Base-by-base conservation (phyloP, 2,888 invertebrate species). In the Spilarctia lutea region DNA sequence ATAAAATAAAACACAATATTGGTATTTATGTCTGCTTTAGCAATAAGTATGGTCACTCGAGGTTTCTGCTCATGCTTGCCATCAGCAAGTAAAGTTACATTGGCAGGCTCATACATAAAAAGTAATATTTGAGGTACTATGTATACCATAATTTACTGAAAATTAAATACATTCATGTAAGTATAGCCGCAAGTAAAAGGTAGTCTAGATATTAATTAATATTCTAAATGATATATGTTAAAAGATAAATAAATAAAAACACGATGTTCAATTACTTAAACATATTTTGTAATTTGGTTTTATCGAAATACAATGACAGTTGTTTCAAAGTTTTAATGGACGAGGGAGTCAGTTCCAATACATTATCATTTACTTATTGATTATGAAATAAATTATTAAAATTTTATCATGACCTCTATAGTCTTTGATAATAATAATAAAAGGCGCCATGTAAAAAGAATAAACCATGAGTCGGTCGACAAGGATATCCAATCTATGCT, bases 401-500 rank as follows among this genome's bases (percentile, higher is more conserved):
- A 39, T 4, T n/a, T 42, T 42, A n/a, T 13, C 10, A 67, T 67
- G 67, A 42, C 27, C 8, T 45, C 42, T 8, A 45, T 67, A 30
- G 18, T 7, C 1, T 42, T 16, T 8, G 27, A 11, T 42, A 42
- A 42, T 10, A 67, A 30, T 33, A 68, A 39, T 10, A 18, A 18
- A 69, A 56, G 6, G 39, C 42, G 48, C 11, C 13, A 27, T 16
- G 35, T 33, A 10, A 65, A 66, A 45, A 45, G 30, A 24, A 39
- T 76, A 16, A 18, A 71, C 0, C 70, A 73, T 7, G 79, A 77
- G 33, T 65, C 65, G 18, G 24, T 85, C 3, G 85, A 83, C 30
- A 73, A 79, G 68, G 78, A 82, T 35, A 68, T 83, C 0, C 81
- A 81, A 66, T 72, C 66, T 7, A 73, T 85, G 52, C 30, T 85